Percentiles rank a stretch among this genome's conserved stretches.
These are phyloP conservation scores for Potorous gilbertii DNA, from an alignment of 2,797 vertebrate genomes.

Conservation along the genomic window DNA sequence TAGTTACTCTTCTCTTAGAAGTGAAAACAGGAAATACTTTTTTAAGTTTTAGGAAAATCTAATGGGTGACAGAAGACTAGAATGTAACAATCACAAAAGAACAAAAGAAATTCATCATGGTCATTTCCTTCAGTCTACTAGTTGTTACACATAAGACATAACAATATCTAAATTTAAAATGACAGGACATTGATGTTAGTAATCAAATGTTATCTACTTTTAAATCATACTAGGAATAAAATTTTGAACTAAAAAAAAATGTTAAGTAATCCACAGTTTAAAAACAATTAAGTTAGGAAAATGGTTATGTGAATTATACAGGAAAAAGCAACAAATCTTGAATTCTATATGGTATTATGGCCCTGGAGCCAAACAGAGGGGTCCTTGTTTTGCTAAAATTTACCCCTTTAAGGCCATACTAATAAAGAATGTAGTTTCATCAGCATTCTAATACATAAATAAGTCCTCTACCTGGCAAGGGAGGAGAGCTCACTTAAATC, in stretches of 20 bases:
- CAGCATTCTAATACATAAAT: background rate
- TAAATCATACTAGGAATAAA: background rate
- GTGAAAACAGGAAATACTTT: background rate
- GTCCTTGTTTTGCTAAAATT: background rate
- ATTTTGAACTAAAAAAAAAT: background rate
- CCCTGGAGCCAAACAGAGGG: background rate
- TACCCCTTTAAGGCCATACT: background rate
- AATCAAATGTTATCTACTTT: background rate
- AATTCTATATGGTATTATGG: background rate
- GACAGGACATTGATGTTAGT: background rate
- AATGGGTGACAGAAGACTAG: background rate
- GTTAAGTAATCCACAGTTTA: background rate
- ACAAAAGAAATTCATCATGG: background rate
- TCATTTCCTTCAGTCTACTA: background rate
- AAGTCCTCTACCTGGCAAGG: background rate
- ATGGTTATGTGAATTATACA: background rate
- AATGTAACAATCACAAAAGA: background rate
- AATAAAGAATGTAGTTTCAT: background rate
- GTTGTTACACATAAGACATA: background rate
- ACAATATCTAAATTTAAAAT: background rate
- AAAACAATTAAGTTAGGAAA: background rate
- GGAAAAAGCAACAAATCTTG: background rate
- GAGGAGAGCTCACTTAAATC: background rate
- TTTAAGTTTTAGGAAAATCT: background rate
- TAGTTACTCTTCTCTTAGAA: background rate